A percentile compares a stretch with the other conserved stretches of the same genome.
phyloP scores from a whole-genome alignment of 2,888 invertebrate species.

The Morpho achilles region DNA sequence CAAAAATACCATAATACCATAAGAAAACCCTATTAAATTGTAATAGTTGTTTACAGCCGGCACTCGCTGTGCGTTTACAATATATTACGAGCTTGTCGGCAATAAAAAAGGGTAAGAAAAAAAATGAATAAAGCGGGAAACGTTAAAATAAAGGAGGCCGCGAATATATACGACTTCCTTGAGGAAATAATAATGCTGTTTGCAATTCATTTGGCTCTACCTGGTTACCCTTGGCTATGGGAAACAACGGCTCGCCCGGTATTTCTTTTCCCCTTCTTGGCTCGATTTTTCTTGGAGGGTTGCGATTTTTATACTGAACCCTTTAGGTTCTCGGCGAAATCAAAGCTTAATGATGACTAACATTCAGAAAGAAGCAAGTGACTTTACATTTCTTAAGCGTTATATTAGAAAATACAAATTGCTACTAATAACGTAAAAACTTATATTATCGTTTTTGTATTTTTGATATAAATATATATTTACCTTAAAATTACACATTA shows the following conservation, averaged over 20 bases:
- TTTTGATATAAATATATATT: too few species aligned
- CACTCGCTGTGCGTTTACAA: constrained; percentile 71
- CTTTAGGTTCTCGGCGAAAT: constrained; percentile 64
- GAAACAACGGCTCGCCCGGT: constrained; percentile 63
- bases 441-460: background rate
- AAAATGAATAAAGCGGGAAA: constrained; percentile 72
- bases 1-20: background rate
- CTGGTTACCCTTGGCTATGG: constrained; percentile 70
- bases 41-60: constrained; percentile 76
- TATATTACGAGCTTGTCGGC: constrained; percentile 75
- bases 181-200: constrained; percentile 80
- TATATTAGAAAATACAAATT: background rate
- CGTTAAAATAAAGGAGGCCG: constrained; percentile 74
- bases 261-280: constrained; percentile 57
- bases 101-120: constrained; percentile 75
- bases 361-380: constrained; percentile 40
- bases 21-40: constrained; percentile 52
- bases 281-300: constrained; percentile 64
- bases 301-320: constrained; percentile 67
- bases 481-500: too few species aligned
- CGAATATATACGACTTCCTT: constrained; percentile 79
- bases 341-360: constrained; percentile 59
- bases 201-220: constrained; percentile 79
- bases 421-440: background rate
- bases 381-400: constrained; percentile 19